Conservation (phyloP, 1,140 invertebrate genomes). For the Bilobella aurantiaca region DNA sequence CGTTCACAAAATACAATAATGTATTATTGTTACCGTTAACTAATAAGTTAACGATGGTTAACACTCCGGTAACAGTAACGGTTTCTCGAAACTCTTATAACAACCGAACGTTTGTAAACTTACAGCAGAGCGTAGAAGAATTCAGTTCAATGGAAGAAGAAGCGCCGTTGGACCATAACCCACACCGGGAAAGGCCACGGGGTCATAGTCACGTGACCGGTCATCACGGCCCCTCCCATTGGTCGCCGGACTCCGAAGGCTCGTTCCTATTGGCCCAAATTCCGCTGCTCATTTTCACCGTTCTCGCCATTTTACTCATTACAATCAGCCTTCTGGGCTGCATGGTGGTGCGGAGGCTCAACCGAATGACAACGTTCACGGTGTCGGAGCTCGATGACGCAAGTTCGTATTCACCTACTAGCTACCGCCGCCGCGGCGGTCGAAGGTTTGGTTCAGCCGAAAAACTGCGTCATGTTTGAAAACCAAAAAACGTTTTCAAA, state of each 20-base stretch:
- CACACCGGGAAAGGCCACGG: background rate
- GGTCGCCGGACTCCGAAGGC: background rate
- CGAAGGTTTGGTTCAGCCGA: background rate
- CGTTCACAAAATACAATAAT: no score
- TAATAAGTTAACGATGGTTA: no score
- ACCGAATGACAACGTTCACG: constrained; percentile 3
- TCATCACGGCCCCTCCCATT: background rate
- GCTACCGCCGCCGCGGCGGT: no score
- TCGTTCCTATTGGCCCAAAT: background rate
- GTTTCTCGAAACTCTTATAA: no score
- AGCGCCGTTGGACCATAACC: no score
- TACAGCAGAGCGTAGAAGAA: background rate
- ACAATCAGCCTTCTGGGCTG: background rate
- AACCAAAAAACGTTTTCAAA: background rate
- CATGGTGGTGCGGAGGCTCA: background rate
- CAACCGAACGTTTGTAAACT: no score
- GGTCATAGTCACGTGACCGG: background rate
- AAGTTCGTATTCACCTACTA: no score
- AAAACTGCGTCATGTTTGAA: background rate
- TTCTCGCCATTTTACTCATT: background rate
- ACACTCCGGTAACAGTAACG: no score
- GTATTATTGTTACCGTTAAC: no score
- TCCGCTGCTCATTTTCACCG: constrained; percentile 11
- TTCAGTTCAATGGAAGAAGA: background rate
- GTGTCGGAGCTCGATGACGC: background rate